Evolutionary conservation across 2,797 vertebrate genomes (phyloP), one percentile per base, ranked within the genome.

Genomic region (Macroramphosus scolopax): DNA sequence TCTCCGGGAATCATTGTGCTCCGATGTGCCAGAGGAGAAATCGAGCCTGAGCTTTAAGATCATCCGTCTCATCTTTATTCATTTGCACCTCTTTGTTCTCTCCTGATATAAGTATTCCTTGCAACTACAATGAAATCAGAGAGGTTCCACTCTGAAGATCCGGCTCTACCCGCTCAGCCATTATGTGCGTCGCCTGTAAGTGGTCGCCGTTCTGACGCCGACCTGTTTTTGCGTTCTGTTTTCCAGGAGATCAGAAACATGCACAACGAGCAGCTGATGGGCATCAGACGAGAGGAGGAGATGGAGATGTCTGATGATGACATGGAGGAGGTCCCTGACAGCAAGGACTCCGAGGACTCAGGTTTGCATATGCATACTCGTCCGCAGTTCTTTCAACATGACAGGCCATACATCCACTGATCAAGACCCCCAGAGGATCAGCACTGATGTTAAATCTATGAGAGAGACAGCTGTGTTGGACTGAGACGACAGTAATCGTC

Each of bases 251-350:
- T 98, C 39, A 90, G 94, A 66, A 97, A 96, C 87, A 93, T 96
- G 85, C 94, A 98, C 80, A 98, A 92, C 1, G 95, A 97, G 78
- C 94, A 96, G 80, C 87, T 98, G 72, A 97, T 98, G 96, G 94
- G 93, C 63, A 96, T 97, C 83, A 92, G 96, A 16, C 84, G 93
- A 57, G 96, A 98, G 82, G 94, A 97, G 51, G 95, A 96, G 80
- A 98, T 98, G 96, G 96, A 98, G 72, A 98, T 98, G 95, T 98
- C 96, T 12, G 95, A 98, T 12, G 95, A 97, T 13, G 95, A 98
- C 83, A 94, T 93, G 85, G 93, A 94, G 74, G 92, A 95, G 50
- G 10, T 33, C 17, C 78, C 85, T 2, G 92, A 95, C 72, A 89
- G 87, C 83, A 97, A 95, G 78, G 92, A 95, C 86, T 91, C 88